Conservation (phyloP, 2,113 vertebrate species). For the Phaethon lepturus region DNA sequence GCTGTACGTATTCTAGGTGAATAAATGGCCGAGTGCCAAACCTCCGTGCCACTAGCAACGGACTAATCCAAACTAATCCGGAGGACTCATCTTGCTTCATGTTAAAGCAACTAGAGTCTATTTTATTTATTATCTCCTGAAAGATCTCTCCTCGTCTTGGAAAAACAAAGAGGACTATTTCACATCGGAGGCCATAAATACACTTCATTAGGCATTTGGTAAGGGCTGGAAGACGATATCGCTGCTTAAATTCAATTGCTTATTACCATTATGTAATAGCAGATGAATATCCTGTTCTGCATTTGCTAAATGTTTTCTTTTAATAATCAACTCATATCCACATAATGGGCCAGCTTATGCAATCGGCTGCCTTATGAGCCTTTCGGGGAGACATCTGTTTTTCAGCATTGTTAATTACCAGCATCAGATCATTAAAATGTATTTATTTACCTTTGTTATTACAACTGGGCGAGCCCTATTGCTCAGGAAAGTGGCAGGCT, state of each 20-base stretch:
- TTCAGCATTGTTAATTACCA: conserved; percentile 59
- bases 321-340: conserved; percentile 52
- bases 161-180: conserved; percentile 38
- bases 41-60: conserved; percentile 53
- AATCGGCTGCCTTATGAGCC: conserved; percentile 19
- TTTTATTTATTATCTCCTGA: conserved; percentile 49
- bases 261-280: conserved; percentile 59
- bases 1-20: conserved; percentile 65
- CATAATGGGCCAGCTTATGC: conserved; percentile 54
- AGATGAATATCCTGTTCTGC: conserved; percentile 55
- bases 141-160: conserved; percentile 46
- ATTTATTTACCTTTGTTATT: conserved; percentile 64
- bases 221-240: not conserved
- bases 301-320: conserved; percentile 73
- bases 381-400: conserved; percentile 58
- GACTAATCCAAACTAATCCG: conserved; percentile 61
- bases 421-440: conserved; percentile 27
- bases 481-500: not conserved
- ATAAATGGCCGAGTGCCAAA: conserved; percentile 40
- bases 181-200: not conserved
- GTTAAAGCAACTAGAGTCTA: conserved; percentile 37
- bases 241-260: not conserved
- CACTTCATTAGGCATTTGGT: not conserved
- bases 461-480: conserved; percentile 32
- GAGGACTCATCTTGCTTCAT: conserved; percentile 55